These are phyloP conservation scores for Limnothrissa miodon DNA, from an alignment of 2,113 vertebrate genomes.

Conservation along the genomic window DNA sequence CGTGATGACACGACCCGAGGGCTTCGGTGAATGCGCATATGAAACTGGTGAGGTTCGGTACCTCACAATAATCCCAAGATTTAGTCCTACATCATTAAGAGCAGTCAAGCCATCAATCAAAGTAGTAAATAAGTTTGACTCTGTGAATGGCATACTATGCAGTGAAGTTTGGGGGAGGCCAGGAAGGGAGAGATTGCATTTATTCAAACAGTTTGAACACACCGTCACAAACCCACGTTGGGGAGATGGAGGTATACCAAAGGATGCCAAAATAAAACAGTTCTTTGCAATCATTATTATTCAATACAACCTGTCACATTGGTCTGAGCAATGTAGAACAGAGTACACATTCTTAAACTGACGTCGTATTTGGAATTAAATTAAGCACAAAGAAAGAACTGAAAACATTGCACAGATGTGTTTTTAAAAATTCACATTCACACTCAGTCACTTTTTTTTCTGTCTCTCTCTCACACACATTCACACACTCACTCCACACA, in stretches of 20 bases:
- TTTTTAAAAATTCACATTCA: conserved; percentile 9
- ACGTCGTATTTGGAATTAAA: neutral
- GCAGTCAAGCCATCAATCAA: neutral
- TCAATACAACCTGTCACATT: neutral
- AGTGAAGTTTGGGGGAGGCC: neutral
- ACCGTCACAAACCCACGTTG: neutral
- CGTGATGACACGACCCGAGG: no score
- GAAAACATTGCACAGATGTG: conserved; percentile 5
- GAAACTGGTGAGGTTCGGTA: no score
- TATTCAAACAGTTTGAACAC: conserved; percentile 19
- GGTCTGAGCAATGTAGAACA: neutral
- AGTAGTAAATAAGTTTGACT: neutral
- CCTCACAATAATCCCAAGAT: no score
- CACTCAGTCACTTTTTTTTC: no score
- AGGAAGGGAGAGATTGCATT: conserved; percentile 1
- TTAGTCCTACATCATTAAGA: no score
- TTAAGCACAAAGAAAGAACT: neutral
- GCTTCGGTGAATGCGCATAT: no score
- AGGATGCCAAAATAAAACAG: neutral
- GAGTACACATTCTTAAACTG: neutral
- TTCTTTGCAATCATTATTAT: conserved; percentile 13
- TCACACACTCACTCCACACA: neutral
- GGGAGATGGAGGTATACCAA: conserved; percentile 16
- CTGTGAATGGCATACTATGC: neutral
- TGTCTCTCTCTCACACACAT: neutral